A percentile compares a stretch with the other conserved stretches of the same genome.
Conservation (phyloP, 35 echinoderm and acorn worm species). For the Chiridota heheva region DNA sequence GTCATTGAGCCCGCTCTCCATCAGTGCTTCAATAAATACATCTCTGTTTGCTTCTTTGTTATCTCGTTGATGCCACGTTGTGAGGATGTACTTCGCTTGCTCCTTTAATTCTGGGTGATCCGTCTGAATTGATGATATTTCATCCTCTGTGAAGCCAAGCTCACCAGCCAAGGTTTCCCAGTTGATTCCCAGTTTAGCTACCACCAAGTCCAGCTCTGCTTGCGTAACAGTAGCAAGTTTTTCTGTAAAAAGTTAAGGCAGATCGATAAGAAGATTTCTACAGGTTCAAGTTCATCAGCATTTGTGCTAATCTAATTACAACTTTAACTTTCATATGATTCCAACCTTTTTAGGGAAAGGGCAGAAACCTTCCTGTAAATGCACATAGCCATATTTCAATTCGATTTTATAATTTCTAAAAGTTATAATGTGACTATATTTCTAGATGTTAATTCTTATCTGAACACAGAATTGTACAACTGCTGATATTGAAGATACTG, state of each 20-base stretch:
- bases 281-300: too few species aligned
- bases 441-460: too few species aligned
- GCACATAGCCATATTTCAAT: too few species aligned
- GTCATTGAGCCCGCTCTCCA: constrained; percentile 88
- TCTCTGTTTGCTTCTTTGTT: constrained; percentile 62
- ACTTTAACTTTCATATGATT: too few species aligned
- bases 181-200: constrained; percentile 77
- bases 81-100: constrained; percentile 63
- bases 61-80: constrained; percentile 61
- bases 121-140: constrained; percentile 67
- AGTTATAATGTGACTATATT: too few species aligned
- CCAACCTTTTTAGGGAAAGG: too few species aligned
- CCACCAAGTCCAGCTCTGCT: constrained; percentile 66
- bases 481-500: too few species aligned
- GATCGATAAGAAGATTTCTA: too few species aligned
- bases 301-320: too few species aligned
- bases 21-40: constrained; percentile 50
- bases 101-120: constrained; percentile 79
- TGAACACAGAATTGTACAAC: too few species aligned
- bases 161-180: constrained; percentile 89
- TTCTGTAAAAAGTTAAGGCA: constrained; percentile 11
- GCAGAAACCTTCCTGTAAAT: too few species aligned
- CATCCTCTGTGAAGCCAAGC: constrained; percentile 80
- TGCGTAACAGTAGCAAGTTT: constrained; percentile 28
- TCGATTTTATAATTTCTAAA: too few species aligned